These are phyloP conservation scores for Pseudoatta argentina DNA, from an alignment of 1,140 invertebrate species.

Conservation along the genomic window DNA sequence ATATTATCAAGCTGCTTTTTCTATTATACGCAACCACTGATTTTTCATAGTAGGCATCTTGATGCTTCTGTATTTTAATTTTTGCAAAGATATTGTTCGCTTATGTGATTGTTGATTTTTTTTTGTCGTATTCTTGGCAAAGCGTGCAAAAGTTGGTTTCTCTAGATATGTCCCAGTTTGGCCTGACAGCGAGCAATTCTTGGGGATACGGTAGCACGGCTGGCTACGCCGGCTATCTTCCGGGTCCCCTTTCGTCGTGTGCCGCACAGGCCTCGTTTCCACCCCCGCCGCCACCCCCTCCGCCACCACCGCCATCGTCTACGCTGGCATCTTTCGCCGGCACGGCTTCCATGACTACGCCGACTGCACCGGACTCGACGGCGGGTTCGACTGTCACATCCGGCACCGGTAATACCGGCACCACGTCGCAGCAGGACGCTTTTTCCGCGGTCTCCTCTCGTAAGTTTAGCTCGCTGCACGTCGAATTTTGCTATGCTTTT, in stretches of 20 bases:
- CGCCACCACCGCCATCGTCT: constrained; percentile 89
- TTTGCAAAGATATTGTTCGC: neutral
- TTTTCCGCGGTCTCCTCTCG: constrained; percentile 83
- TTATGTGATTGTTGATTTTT: neutral
- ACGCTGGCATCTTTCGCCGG: constrained; percentile 85
- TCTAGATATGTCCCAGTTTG: constrained; percentile 92
- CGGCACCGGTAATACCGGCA: constrained; percentile 77
- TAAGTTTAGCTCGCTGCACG: constrained; percentile 75
- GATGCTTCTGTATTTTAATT: constrained; percentile 11
- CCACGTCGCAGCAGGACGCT: constrained; percentile 82
- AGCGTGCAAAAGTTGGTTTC: constrained; percentile 51
- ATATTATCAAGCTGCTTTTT: too few relatives aligned
- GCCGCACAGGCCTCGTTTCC: constrained; percentile 89
- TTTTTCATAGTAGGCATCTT: neutral
- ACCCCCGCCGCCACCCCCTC: constrained; percentile 86
- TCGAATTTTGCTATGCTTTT: neutral
- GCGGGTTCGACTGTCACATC: constrained; percentile 87
- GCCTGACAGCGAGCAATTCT: constrained; percentile 92
- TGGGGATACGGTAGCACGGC: constrained; percentile 94
- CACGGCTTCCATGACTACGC: constrained; percentile 83
- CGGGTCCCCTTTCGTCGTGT: constrained; percentile 87
- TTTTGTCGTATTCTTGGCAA: neutral
- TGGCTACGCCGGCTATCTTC: constrained; percentile 92
- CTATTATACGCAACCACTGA: neutral
- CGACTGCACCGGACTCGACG: constrained; percentile 90